Evolutionary conservation across 2,113 vertebrate species (phyloP), one percentile per base, ranked within the genome.

Genomic region (Sceloporus tristichus): DNA sequence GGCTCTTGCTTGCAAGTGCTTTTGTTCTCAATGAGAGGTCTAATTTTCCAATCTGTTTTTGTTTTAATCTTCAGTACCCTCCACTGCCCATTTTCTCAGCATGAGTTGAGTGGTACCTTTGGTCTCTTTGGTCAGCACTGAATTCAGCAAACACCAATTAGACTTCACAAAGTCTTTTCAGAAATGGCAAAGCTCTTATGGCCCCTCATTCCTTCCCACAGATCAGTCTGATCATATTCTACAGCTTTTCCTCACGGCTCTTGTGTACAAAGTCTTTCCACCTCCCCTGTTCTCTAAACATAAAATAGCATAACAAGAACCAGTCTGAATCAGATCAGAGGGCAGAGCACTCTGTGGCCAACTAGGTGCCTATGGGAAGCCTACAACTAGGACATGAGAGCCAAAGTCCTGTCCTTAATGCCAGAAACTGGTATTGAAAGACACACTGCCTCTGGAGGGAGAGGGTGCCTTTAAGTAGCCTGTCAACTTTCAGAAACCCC

Each of bases 1-100:
- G 19, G 21, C 80, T 77, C 87, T 88, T 77, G 86, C 66, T 76
- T 77, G 40, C 59, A 42, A 88, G 38, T 53, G 79, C 86, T 82
- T 88, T 88, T 88, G 87, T 88, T 88, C 80, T 83, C 80, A 68
- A 79, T 38, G 48, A 78, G 62, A 68, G 59, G 59, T 76, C 77
- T 53, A 29, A n/a, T 48, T 66, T 29, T 38, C 80, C 87, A 88
- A 66, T 83, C 74, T 88, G 80, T n/a, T 88, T 83, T 76, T 38
- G 59, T 38, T 88, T 88, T 88, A 77, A 76, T 68, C 87, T 88
- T 77, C 29, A 53, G 19, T 8, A 40, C 59, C 59, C 73, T 83
- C 1, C 1, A 59, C 40, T 88, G 59, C 73, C 80, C 42, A 27
- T 83, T 88, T 83, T 77, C 87, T 53, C 80, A 83, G 59, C 73